Base-by-base conservation (phyloP, 2,797 vertebrate genomes). In the Halcyon chelicuti region DNA sequence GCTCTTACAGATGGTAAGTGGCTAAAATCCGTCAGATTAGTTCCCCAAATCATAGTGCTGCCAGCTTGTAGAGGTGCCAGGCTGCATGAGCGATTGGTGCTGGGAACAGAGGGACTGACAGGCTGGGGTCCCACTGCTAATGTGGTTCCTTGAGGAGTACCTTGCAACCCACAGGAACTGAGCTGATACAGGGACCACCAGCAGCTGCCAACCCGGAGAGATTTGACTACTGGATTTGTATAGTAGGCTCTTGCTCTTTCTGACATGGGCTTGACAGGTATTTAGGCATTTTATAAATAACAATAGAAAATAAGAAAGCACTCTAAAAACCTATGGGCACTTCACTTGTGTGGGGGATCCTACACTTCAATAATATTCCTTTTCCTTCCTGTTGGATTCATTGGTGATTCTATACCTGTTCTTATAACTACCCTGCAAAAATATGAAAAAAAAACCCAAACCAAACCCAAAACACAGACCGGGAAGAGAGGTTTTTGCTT, bases 271-370 rank as follows among this genome's bases (percentile, higher is more conserved):
- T 91, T 85, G 80, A 26, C 37, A 86, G 39, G 61, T 70, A 15
- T 61, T 67, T 85, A 47, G 25, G 14, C 9, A 20, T 74, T 85
- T 78, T 73, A 40, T 2, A 75, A 86, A 61, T 37, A 93, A 82
- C 31, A 55, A 58, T 21, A 87, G 37, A 89, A 93, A 91, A 70
- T 13, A 90, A 85, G 10, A 3, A 82, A 94, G 86, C 8, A 12
- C 9, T 78, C 28, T 9, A 49, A 54, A 93, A 79, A 29, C 8
- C 31, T 47, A 49, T 2, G 17, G 35, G 18, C 51, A 25, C 14
- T n/a, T 70, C 47, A 70, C 35, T 29, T 33, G 11, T 58, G 19
- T 73, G 62, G 37, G 28, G 57, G 54, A 44, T 49, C 18, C n/a
- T 39, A 58, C 18, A 35, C 21, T 70, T 57, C 63, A 47, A 2